Base-by-base conservation (phyloP, 1,140 invertebrate genomes). In the Hyposmocoma kahamanoa region DNA sequence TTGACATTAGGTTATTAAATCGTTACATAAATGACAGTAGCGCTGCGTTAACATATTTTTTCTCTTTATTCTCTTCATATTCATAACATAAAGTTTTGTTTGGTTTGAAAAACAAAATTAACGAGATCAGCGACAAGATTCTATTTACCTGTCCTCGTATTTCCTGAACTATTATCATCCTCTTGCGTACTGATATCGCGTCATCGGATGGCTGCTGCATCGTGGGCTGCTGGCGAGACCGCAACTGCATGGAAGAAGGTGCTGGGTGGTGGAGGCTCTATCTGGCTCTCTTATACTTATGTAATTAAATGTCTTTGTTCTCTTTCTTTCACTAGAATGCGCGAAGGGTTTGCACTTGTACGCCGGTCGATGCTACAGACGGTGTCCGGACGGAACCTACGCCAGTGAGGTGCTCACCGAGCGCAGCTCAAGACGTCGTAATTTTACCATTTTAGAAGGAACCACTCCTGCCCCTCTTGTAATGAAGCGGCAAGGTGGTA, bases 111-210 rank as follows among this genome's bases (percentile, higher is more conserved):
- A 17, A 36, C 32, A 36, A 36, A 36, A 8, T 36, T 36, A 36
- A 68, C 79, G 81, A 84, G 78, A 84, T 84, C 80, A 84, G 80
- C 64, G 78, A 75, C 80, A 80, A 84, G 80, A 79, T 73, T 81
- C 76, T 81, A 70, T 56, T 62, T 54, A 68, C 67, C 63, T 68
- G 56, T 58, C 67, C 72, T 60, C 47, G 46, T 67, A 63, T 72
- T 67, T 68, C 69, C 67, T 36, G 15, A 6, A 15, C 32, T 36
- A 17, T 17, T 8, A 36, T 11, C 5, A 26, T 5, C 11, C 24
- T n/a, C 5, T 26, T 11, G 24, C 24, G 24, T 26, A 30, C 28
- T n/a, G 10, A 30, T 30, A 10, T 6, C 10, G 6, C 10, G 32
- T n/a, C n/a, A n/a, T n/a, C 32, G 15, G 32, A 36, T 30, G 36